phyloP scores from a whole-genome alignment of 2,797 vertebrate genomes.

The Alca torda region DNA sequence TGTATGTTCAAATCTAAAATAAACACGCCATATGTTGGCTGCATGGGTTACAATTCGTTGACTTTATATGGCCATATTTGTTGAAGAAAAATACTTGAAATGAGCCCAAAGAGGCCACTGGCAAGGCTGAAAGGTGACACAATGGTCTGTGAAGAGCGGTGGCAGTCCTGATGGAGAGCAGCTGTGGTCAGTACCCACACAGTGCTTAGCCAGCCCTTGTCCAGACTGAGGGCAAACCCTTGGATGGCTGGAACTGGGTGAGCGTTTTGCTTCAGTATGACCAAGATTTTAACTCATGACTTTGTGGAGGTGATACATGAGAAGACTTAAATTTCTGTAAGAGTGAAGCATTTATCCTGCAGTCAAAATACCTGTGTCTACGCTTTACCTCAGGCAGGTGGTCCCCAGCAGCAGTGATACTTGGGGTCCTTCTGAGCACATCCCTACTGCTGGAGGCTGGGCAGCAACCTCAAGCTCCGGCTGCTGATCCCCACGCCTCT shows the following conservation, averaged over 20 bases:
- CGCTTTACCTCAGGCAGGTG: background rate
- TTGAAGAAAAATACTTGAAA: background rate
- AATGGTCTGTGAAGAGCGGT: background rate
- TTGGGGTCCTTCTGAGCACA: accelerated
- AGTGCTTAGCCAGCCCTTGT: background rate
- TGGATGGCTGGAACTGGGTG: background rate
- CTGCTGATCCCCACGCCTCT: background rate
- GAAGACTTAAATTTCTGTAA: background rate
- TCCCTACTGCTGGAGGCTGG: no score
- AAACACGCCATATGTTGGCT: background rate
- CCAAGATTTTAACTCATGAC: background rate
- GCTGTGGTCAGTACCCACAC: background rate
- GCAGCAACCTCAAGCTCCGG: background rate
- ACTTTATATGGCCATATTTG: background rate
- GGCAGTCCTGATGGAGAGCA: background rate
- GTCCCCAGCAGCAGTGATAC: background rate
- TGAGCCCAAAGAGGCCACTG: background rate
- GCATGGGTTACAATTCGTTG: background rate
- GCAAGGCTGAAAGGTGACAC: background rate
- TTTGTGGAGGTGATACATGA: background rate
- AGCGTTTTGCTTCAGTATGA: background rate
- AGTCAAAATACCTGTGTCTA: background rate
- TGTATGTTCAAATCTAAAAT: background rate
- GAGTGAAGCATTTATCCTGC: background rate
- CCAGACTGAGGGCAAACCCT: background rate